A percentile compares a stretch with the other conserved stretches of the same genome.
Evolutionary conservation across 2,113 vertebrate species (phyloP).

Genomic region (Prinia subflava): DNA sequence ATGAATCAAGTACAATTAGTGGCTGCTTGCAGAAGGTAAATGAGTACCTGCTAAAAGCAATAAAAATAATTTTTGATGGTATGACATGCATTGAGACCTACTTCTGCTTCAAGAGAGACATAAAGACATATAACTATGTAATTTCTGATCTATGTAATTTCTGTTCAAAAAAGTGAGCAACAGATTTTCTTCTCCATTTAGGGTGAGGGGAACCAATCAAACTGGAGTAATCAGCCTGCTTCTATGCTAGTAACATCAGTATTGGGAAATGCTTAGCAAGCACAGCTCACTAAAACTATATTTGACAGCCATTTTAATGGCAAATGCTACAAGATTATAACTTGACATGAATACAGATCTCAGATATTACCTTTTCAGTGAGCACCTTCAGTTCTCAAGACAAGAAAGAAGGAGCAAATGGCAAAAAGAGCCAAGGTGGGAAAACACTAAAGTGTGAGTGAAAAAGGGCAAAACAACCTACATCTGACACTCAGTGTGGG

Average conservation of each 20-base stretch:
- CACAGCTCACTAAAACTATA: not conserved
- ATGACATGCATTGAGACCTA: not conserved
- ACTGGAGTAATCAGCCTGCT: not conserved
- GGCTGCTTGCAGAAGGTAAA: not conserved
- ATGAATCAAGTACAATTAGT: not conserved
- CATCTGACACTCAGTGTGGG: not conserved
- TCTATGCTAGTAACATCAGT: not conserved
- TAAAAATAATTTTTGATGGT: not conserved
- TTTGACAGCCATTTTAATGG: not conserved
- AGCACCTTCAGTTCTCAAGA: not conserved
- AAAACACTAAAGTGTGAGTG: not conserved
- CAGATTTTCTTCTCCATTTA: not conserved
- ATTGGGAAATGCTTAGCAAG: slow-evolving; percentile 6
- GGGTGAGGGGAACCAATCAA: not conserved
- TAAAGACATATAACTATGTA: not conserved
- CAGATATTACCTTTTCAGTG: not conserved
- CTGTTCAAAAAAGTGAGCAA: not conserved
- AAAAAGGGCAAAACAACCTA: not conserved
- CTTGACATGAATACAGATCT: not conserved
- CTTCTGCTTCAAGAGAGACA: not conserved
- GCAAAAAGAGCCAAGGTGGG: not conserved
- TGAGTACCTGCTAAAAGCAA: not conserved
- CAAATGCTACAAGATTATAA: not conserved
- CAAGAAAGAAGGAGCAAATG: not conserved
- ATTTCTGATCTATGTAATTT: not conserved